Evolutionary conservation across 2,797 vertebrate species (phyloP).

Genomic region (Lerista edwardsae): DNA sequence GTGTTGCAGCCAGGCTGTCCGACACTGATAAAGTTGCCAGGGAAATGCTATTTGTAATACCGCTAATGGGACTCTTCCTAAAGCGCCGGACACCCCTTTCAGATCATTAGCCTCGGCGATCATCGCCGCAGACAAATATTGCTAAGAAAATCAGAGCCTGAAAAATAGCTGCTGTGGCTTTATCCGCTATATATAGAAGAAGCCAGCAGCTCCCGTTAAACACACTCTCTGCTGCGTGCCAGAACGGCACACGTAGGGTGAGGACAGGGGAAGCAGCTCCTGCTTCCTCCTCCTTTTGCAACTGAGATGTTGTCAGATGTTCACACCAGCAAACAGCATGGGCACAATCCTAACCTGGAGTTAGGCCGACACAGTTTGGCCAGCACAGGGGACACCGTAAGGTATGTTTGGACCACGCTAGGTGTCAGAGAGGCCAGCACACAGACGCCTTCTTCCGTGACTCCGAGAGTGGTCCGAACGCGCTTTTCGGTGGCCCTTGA

Average conservation of each 20-base stretch:
- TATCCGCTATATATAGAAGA: constrained; percentile 2
- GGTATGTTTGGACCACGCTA: too few species aligned
- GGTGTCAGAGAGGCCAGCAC: too few species aligned
- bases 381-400: too few species aligned
- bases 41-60: constrained; percentile 25
- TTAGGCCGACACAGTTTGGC: too few species aligned
- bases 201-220: not conserved
- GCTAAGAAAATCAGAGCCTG: not conserved
- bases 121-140: constrained; percentile 25
- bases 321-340: too few species aligned
- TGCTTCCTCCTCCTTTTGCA: not conserved
- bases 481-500: too few species aligned
- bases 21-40: constrained; percentile 35
- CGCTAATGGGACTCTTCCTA: constrained; percentile 31
- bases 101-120: constrained; percentile 28
- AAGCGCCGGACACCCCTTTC: constrained; percentile 39
- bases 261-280: not conserved
- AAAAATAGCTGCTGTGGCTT: constrained; percentile 12
- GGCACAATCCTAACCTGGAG: too few species aligned
- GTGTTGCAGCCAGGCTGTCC: constrained; percentile 8
- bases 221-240: not conserved
- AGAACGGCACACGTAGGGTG: not conserved
- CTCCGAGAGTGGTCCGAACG: too few species aligned
- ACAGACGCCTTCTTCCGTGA: too few species aligned
- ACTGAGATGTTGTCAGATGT: not conserved